phyloP scores from a whole-genome alignment of 1,140 invertebrate genomes.

The Arctopsyche grandis region DNA sequence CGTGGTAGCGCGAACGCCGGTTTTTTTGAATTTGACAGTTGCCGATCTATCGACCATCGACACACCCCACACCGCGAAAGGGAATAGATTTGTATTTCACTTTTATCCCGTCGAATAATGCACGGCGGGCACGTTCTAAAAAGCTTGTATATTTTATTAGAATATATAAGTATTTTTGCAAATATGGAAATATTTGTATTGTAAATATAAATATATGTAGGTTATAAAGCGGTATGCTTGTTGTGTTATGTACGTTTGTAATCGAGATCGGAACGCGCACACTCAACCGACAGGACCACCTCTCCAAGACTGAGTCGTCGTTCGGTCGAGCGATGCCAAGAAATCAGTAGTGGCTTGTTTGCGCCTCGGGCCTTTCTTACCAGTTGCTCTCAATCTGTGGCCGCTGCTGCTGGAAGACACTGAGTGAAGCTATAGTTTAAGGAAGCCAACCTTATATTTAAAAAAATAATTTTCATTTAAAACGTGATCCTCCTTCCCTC shows the following conservation, averaged over 20 bases:
- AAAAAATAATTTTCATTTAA: too few relatives aligned
- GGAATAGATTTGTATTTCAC: background rate
- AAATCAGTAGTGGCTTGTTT: conserved; percentile 31
- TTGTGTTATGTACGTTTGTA: too few relatives aligned
- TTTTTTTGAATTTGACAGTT: background rate
- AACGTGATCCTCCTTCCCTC: too few relatives aligned
- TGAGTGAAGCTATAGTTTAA: background rate
- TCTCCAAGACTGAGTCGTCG: conserved; percentile 23
- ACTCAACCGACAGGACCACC: background rate
- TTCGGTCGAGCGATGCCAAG: conserved; percentile 28
- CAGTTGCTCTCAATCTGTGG: conserved; percentile 5
- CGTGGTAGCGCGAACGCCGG: background rate
- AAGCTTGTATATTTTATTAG: background rate
- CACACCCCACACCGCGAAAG: background rate
- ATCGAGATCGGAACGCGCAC: background rate
- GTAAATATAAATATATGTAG: too few relatives aligned
- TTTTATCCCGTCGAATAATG: background rate
- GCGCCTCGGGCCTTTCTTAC: conserved; percentile 29
- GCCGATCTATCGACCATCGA: background rate
- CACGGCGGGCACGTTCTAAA: background rate
- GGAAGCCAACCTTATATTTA: too few relatives aligned
- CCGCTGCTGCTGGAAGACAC: background rate
- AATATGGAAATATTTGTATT: too few relatives aligned
- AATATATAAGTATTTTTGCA: too few relatives aligned
- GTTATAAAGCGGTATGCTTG: too few relatives aligned